A percentile compares a stretch with the other conserved stretches of the same genome.
Conservation (phyloP, 2,888 invertebrate genomes). For the Melieria picta region DNA sequence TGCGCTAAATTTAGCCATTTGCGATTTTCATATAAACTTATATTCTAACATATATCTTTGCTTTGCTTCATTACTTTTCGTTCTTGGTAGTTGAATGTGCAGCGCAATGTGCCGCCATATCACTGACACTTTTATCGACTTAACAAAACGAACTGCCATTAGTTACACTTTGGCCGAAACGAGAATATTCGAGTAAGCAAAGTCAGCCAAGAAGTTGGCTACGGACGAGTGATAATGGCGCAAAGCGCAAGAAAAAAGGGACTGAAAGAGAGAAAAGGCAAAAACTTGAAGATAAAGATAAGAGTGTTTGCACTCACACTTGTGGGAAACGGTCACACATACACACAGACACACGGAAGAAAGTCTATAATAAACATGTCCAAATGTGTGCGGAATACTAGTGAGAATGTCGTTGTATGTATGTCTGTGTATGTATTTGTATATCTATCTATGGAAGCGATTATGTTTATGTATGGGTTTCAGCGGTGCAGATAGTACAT, state of each 20-base stretch:
- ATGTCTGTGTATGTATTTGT: neutral
- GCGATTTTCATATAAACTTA: too few relatives aligned
- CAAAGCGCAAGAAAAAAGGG: neutral
- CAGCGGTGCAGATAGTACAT: too few relatives aligned
- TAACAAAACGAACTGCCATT: slow-evolving; percentile 61
- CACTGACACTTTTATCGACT: slow-evolving; percentile 62
- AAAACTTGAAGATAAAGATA: slow-evolving; percentile 17
- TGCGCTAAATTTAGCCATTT: too few relatives aligned
- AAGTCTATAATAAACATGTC: neutral
- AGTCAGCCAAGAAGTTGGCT: slow-evolving; percentile 34
- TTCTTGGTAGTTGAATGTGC: neutral
- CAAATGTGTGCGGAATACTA: neutral
- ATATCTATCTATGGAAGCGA: neutral
- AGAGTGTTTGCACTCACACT: slow-evolving; percentile 6
- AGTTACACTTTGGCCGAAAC: slow-evolving; percentile 52
- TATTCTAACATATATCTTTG: neutral
- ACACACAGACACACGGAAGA: neutral
- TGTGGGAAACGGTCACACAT: neutral
- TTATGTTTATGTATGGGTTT: too few relatives aligned
- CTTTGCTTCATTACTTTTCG: neutral
- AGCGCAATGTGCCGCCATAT: slow-evolving; percentile 42
- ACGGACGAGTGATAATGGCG: neutral
- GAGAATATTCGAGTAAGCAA: neutral
- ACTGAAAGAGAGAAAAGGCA: neutral
- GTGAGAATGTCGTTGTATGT: neutral